A percentile compares a stretch with the other conserved stretches of the same genome.
These are phyloP conservation scores for Drosophila neotestacea DNA, from an alignment of 2,888 invertebrate species.

Conservation along the genomic window DNA sequence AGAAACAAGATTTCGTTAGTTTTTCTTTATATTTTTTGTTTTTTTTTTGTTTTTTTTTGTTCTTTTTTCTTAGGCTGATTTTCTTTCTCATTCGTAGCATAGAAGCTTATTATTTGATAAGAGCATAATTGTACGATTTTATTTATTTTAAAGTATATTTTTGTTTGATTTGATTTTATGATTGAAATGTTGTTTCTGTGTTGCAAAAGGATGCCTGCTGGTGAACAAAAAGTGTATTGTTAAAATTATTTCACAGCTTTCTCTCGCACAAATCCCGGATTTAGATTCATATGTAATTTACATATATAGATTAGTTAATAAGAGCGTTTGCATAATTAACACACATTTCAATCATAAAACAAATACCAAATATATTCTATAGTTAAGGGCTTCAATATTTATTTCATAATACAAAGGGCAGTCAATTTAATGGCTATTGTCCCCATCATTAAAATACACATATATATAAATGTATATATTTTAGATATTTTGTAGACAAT, in stretches of 20 bases:
- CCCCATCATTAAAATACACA: not conserved
- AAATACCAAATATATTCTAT: constrained; percentile 64
- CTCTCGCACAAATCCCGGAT: constrained; percentile 6
- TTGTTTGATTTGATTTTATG: constrained; percentile 80
- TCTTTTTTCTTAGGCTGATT: constrained; percentile 7
- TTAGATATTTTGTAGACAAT: not conserved
- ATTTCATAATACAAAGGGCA: constrained; percentile 27
- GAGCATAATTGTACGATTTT: constrained; percentile 16
- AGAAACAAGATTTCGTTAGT: constrained; percentile 86
- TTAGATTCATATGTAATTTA: constrained; percentile 11
- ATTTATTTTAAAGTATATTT: constrained; percentile 20
- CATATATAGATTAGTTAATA: constrained; percentile 41
- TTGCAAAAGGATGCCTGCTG: constrained; percentile 85
- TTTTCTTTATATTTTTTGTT: constrained; percentile 27
- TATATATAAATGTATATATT: constrained; percentile 1
- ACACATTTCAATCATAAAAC: constrained; percentile 86
- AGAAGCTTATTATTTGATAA: constrained; percentile 29
- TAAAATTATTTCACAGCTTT: constrained; percentile 16
- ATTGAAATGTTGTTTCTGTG: constrained; percentile 86
- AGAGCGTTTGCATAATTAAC: constrained; percentile 77
- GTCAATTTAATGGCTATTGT: constrained; percentile 61
- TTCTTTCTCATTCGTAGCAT: constrained; percentile 25
- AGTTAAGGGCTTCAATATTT: constrained; percentile 50
- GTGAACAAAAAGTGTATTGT: constrained; percentile 65
- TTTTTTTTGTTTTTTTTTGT: constrained; percentile 34